Conservation (phyloP, 2,888 invertebrate genomes). For the Abrostola tripartita region DNA sequence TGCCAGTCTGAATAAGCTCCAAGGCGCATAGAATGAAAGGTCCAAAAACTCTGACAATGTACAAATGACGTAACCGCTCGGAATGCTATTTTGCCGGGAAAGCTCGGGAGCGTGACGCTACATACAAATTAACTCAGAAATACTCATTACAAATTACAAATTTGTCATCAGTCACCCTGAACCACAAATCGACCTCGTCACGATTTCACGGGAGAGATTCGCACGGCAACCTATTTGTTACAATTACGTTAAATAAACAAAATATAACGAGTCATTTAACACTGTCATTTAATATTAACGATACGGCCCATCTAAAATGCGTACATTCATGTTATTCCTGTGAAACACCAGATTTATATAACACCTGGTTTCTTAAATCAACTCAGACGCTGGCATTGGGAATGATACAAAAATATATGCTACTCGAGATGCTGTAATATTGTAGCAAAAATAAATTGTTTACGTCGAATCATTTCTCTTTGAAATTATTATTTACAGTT, state of each 20-base stretch:
- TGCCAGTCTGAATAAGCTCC: neutral
- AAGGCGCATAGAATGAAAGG: neutral
- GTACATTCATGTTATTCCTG: conserved; percentile 52
- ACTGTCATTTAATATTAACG: conserved; percentile 77
- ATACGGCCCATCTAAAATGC: conserved; percentile 58
- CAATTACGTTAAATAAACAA: conserved; percentile 78
- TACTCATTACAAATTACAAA: conserved; percentile 54
- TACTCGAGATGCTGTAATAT: conserved; percentile 34
- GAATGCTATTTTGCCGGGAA: conserved; percentile 25
- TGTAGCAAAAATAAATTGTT: conserved; percentile 50
- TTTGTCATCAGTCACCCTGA: conserved; percentile 54
- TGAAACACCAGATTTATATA: conserved; percentile 65
- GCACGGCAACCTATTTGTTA: conserved; percentile 74
- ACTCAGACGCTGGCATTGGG: conserved; percentile 61
- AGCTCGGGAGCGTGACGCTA: conserved; percentile 28
- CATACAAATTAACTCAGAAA: conserved; percentile 40
- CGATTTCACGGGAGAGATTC: conserved; percentile 63
- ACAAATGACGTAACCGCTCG: conserved; percentile 29
- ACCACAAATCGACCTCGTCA: conserved; percentile 61
- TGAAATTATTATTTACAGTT: conserved; percentile 28
- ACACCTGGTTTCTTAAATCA: conserved; percentile 74
- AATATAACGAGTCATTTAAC: conserved; percentile 78
- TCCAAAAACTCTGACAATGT: conserved; percentile 8
- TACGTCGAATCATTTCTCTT: conserved; percentile 46
- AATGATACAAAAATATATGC: conserved; percentile 56